phyloP scores from a whole-genome alignment of 1,140 invertebrate genomes.

The Brachionus calyciflorus region DNA sequence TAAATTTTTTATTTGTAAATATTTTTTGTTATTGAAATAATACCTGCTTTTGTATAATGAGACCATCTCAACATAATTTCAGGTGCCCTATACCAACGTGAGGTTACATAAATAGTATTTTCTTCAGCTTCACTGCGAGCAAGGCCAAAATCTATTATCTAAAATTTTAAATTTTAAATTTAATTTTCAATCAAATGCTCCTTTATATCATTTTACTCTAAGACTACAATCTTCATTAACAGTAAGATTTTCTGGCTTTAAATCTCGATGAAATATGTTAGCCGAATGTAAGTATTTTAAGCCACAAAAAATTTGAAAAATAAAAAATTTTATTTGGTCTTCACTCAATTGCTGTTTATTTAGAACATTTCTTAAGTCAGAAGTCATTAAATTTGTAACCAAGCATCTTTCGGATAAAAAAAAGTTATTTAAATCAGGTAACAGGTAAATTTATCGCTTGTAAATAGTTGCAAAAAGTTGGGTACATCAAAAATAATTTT shows the following conservation, averaged over 20 bases:
- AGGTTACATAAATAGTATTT: constrained; percentile 99
- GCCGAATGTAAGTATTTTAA: constrained; percentile 98
- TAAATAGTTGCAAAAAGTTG: too few relatives aligned
- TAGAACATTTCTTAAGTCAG: constrained; percentile 95
- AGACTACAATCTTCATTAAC: constrained; percentile 99
- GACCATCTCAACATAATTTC: constrained; percentile 92
- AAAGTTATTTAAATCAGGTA: too few relatives aligned
- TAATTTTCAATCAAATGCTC: not conserved
- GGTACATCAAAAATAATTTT: too few relatives aligned
- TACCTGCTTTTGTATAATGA: constrained; percentile 1
- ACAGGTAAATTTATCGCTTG: too few relatives aligned
- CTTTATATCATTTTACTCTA: constrained; percentile 63
- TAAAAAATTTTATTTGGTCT: constrained; percentile 96
- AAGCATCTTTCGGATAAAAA: constrained; percentile 75
- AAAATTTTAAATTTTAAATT: not conserved
- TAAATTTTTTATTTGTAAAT: not conserved
- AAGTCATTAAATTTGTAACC: constrained; percentile 95
- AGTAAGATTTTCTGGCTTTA: constrained; percentile 97
- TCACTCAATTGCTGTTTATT: constrained; percentile 91
- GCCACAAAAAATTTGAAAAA: constrained; percentile 95
- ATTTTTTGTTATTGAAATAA: not conserved
- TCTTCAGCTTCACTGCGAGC: constrained; percentile 83
- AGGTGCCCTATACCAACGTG: constrained; percentile 82
- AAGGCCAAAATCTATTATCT: constrained; percentile 95
- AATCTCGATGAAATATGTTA: constrained; percentile 94